These are phyloP conservation scores for Propithecus coquereli DNA, from an alignment of 2,113 vertebrate species.

Conservation along the genomic window DNA sequence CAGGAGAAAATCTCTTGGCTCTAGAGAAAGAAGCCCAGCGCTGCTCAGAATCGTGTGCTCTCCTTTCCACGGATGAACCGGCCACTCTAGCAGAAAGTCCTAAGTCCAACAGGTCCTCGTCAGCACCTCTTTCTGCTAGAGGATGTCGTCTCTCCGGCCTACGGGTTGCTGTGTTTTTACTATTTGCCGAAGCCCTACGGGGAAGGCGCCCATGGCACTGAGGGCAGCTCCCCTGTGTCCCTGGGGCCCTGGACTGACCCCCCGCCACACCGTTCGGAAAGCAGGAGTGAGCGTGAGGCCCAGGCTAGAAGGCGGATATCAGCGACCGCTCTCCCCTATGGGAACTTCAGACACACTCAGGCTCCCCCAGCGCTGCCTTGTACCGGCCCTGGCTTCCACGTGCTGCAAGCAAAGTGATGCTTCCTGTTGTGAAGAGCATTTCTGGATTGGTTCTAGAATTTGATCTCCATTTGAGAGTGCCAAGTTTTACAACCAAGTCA, in stretches of 20 bases:
- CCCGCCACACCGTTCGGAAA: not conserved
- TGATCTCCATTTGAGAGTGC: not conserved
- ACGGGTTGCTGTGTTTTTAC: not conserved
- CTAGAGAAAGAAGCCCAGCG: not conserved
- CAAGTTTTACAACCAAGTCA: not conserved
- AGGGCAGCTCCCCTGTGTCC: too few relatives aligned
- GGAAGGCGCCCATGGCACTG: rapidly evolving
- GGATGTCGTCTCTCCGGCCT: not conserved
- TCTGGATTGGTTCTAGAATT: not conserved
- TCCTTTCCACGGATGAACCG: not conserved
- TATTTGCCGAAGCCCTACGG: too few relatives aligned
- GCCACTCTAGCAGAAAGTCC: not conserved
- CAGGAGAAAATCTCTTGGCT: not conserved
- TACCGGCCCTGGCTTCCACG: not conserved
- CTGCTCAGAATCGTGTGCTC: not conserved
- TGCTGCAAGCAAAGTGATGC: not conserved
- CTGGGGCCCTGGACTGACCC: too few relatives aligned
- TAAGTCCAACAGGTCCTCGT: not conserved
- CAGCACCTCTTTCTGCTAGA: not conserved
- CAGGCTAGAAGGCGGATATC: not conserved
- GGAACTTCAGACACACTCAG: not conserved
- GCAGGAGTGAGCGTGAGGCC: not conserved
- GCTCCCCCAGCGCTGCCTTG: not conserved
- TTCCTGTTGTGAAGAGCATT: not conserved
- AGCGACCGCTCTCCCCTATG: too few relatives aligned